Evolutionary conservation across 2,113 vertebrate genomes (phyloP).

Genomic region (Meleagris gallopavo): DNA sequence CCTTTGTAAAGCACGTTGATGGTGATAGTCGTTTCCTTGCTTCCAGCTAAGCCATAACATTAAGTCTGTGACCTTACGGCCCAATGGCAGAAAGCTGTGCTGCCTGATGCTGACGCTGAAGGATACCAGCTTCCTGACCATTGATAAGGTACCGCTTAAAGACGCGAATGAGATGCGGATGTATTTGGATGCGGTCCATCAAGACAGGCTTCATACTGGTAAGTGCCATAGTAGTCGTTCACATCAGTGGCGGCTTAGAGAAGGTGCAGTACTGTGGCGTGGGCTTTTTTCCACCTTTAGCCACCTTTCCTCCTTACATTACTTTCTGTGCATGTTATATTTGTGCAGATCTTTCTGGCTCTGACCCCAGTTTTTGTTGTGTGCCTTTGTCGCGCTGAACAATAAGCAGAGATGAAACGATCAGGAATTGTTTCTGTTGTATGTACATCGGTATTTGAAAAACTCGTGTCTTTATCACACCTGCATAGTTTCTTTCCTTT

Average conservation of each 20-base stretch:
- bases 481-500: background rate
- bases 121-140: conserved; percentile 86
- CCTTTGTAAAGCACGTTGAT: background rate
- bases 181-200: conserved; percentile 90
- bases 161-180: conserved; percentile 89
- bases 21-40: conserved; percentile 7
- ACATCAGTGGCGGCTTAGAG: background rate
- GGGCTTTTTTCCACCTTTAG: background rate
- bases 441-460: background rate
- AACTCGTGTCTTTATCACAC: background rate
- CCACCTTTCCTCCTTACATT: background rate
- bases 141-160: conserved; percentile 86
- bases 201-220: conserved; percentile 85
- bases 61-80: conserved; percentile 86
- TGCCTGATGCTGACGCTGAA: conserved; percentile 89
- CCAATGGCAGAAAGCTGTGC: conserved; percentile 79
- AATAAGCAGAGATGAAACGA: background rate
- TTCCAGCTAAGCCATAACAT: conserved; percentile 94
- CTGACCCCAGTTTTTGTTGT: background rate
- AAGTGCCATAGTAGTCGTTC: conserved; percentile 22
- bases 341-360: background rate
- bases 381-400: background rate
- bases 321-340: background rate
- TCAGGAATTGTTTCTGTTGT: background rate
- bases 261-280: background rate